A percentile compares a stretch with the other conserved stretches of the same genome.
phyloP scores from a whole-genome alignment of 2,113 vertebrate genomes.

The Phyllostomus hastatus region DNA sequence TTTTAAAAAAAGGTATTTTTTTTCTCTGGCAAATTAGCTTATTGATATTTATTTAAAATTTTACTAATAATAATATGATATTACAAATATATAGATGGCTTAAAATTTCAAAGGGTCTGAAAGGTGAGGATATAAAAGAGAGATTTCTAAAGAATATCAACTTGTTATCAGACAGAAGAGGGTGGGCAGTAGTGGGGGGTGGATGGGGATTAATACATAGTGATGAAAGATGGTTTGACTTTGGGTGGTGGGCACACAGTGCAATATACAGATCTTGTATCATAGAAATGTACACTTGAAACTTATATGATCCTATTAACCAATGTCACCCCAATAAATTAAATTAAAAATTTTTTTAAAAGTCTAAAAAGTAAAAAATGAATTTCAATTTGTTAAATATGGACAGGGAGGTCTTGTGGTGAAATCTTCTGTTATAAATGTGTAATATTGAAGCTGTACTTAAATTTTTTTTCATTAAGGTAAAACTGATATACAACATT shows the following conservation, averaged over 20 bases:
- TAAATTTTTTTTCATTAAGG: background rate
- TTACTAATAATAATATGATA: background rate
- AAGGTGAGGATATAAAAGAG: background rate
- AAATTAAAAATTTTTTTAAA: no score
- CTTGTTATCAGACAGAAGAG: background rate
- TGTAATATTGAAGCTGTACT: background rate
- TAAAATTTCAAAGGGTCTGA: constrained; percentile 22
- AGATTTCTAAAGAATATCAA: background rate
- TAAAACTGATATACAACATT: background rate
- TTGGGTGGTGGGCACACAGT: no score
- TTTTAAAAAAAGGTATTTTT: background rate
- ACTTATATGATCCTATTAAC: no score
- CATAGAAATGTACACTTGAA: no score
- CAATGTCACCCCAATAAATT: no score
- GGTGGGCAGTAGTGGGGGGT: no score
- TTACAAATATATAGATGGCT: background rate
- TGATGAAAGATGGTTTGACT: no score
- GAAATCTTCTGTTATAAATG: background rate
- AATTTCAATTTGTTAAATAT: background rate
- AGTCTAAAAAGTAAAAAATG: background rate
- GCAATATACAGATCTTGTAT: no score
- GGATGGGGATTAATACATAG: no score
- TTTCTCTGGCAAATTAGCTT: background rate
- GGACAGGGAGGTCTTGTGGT: background rate
- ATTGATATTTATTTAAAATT: background rate